phyloP scores from a whole-genome alignment of 2,888 invertebrate species.

The Epiblema foenella region DNA sequence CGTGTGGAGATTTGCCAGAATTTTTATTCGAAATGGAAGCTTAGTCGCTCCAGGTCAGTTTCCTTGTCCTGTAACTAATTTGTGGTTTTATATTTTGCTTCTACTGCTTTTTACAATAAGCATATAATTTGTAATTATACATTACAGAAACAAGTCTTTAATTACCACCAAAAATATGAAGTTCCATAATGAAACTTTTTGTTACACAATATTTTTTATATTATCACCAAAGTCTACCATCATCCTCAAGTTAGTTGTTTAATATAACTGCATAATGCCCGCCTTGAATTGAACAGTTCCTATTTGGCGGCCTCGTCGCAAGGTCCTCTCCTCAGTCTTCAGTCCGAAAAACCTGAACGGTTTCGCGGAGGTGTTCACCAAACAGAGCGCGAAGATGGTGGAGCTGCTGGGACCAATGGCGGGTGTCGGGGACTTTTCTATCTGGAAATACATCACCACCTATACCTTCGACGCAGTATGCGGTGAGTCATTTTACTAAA shows the following conservation, averaged over 20 bases:
- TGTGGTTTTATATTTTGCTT: too few relatives aligned
- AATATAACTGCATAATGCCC: too few relatives aligned
- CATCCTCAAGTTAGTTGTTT: too few relatives aligned
- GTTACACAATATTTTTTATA: too few relatives aligned
- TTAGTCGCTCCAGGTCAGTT: slow-evolving; percentile 6
- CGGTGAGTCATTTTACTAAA: slow-evolving; percentile 25
- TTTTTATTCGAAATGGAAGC: background rate
- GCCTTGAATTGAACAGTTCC: background rate
- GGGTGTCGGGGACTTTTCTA: slow-evolving; percentile 16
- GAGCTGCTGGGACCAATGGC: slow-evolving; percentile 14
- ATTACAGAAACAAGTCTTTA: too few relatives aligned
- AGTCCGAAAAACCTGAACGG: slow-evolving; percentile 35
- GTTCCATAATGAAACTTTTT: too few relatives aligned
- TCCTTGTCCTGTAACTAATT: too few relatives aligned
- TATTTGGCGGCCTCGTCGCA: slow-evolving; percentile 45
- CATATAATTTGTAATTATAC: too few relatives aligned
- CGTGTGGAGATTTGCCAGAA: background rate
- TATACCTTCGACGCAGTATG: slow-evolving; percentile 44
- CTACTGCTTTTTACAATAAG: too few relatives aligned
- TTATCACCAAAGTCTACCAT: too few relatives aligned
- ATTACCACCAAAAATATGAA: too few relatives aligned
- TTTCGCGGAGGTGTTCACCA: slow-evolving; percentile 33
- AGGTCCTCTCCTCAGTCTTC: slow-evolving; percentile 38
- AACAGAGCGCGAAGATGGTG: slow-evolving; percentile 25
- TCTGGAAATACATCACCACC: slow-evolving; percentile 39